Evolutionary conservation across 2,113 vertebrate genomes (phyloP).

Genomic region (Jacana jacana): DNA sequence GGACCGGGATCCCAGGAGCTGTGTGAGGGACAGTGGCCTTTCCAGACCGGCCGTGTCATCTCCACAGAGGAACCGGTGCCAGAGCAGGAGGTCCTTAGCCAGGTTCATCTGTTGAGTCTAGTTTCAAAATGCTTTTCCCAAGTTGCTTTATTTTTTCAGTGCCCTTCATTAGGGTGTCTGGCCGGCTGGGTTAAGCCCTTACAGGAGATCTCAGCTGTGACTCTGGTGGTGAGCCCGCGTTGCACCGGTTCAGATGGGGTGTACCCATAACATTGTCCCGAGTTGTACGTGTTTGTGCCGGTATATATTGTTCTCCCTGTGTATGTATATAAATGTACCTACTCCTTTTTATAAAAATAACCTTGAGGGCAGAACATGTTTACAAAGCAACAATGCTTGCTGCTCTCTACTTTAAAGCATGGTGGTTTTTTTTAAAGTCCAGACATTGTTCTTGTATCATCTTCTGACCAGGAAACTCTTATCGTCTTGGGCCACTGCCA

Average conservation of each 20-base stretch:
- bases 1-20: neutral
- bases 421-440: neutral
- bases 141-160: neutral
- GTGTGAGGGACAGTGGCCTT: neutral
- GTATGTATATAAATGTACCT: neutral
- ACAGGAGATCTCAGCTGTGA: neutral
- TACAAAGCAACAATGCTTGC: neutral
- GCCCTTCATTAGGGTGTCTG: neutral
- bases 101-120: constrained; percentile 1
- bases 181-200: neutral
- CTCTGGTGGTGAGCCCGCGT: neutral
- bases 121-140: neutral
- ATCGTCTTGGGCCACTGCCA: neutral
- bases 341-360: constrained; percentile 21
- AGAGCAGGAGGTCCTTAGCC: neutral
- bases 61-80: neutral
- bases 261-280: neutral
- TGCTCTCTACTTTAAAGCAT: constrained; percentile 15
- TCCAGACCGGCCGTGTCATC: neutral
- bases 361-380: constrained; percentile 5
- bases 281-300: neutral
- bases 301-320: neutral
- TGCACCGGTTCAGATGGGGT: neutral
- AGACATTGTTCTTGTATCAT: neutral
- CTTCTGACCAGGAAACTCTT: constrained; percentile 24